Percentiles rank a stretch among this genome's conserved stretches.
Conservation (phyloP, 2,113 vertebrate genomes). For the Atractosteus spatula region DNA sequence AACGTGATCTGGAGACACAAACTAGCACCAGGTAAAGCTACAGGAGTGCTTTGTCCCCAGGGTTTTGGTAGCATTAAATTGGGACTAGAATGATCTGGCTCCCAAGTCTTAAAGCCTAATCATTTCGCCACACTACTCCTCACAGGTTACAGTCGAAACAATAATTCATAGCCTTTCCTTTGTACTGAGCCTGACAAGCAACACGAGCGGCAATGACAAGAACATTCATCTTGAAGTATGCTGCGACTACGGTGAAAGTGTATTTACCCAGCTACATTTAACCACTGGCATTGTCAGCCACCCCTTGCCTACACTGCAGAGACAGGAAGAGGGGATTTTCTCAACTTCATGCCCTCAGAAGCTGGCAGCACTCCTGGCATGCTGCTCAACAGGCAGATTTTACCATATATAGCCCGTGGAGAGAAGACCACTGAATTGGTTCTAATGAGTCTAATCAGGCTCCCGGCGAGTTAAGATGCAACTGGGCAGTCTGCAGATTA, state of each 20-base stretch:
- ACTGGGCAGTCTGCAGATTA: background rate
- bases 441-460: slow-evolving; percentile 2
- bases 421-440: background rate
- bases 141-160: background rate
- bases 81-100: background rate
- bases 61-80: background rate
- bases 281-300: background rate
- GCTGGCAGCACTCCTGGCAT: background rate
- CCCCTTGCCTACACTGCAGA: background rate
- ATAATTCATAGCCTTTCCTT: background rate
- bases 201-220: background rate
- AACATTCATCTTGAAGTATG: background rate
- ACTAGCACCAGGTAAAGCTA: background rate
- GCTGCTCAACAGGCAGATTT: background rate
- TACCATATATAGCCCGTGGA: background rate
- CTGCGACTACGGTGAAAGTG: background rate
- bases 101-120: too few relatives aligned
- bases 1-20: background rate
- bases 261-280: background rate
- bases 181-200: background rate
- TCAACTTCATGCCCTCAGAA: slow-evolving; percentile 8
- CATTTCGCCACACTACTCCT: background rate
- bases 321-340: background rate
- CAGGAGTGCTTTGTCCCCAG: background rate
- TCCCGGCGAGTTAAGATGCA: background rate